Conservation (phyloP, 1,140 invertebrate species). For the Agrilus planipennis region DNA sequence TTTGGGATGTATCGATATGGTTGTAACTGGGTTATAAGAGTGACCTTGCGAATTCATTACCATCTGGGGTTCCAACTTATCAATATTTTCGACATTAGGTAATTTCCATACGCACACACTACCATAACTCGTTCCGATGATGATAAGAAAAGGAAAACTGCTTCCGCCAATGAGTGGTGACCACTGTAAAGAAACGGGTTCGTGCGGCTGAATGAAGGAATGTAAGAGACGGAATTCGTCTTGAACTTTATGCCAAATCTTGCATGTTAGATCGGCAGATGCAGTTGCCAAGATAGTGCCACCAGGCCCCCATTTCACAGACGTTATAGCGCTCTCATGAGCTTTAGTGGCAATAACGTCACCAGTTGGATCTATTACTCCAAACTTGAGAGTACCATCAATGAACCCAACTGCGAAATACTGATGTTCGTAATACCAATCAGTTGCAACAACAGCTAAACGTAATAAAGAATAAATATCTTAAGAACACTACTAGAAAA, state of each 20-base stretch:
- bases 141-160: constrained; percentile 30
- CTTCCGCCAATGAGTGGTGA: constrained; percentile 36
- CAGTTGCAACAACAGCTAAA: constrained; percentile 42
- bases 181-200: constrained; percentile 37
- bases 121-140: constrained; percentile 40
- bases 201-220: constrained; percentile 32
- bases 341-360: constrained; percentile 35
- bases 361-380: constrained; percentile 29
- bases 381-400: constrained; percentile 44
- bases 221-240: constrained; percentile 30
- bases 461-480: constrained; percentile 16
- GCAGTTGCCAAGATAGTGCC: constrained; percentile 41
- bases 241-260: constrained; percentile 35
- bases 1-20: constrained; percentile 38
- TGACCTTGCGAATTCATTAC: constrained; percentile 41
- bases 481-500: not conserved
- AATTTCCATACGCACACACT: constrained; percentile 42
- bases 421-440: constrained; percentile 43
- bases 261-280: constrained; percentile 27
- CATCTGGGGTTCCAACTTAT: constrained; percentile 22
- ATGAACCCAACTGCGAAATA: constrained; percentile 43
- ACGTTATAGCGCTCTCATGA: constrained; percentile 35
- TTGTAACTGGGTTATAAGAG: constrained; percentile 39
- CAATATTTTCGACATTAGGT: constrained; percentile 28
- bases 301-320: constrained; percentile 40